Evolutionary conservation across 2,888 invertebrate genomes (phyloP).

Genomic region (Drosophila falleni): DNA sequence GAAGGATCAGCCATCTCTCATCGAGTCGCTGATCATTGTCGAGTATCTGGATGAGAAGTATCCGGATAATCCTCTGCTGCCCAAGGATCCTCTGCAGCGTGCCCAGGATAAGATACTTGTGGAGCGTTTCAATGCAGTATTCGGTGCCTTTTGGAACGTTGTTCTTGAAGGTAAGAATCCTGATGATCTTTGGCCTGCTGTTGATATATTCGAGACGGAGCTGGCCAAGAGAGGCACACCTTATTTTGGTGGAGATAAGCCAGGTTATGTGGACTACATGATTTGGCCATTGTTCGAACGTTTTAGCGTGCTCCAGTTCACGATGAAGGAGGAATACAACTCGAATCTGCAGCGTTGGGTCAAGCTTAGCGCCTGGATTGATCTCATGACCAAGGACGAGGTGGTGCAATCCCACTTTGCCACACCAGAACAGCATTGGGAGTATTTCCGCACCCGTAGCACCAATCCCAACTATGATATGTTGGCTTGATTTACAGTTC

Average conservation of each 20-base stretch:
- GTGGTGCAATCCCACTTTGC: conserved; percentile 89
- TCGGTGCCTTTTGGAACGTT: conserved; percentile 74
- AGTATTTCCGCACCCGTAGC: conserved; percentile 88
- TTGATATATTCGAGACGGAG: conserved; percentile 89
- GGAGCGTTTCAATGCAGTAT: conserved; percentile 80
- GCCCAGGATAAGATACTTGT: conserved; percentile 84
- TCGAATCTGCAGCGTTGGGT: conserved; percentile 55
- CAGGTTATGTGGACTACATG: conserved; percentile 93
- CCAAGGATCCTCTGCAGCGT: conserved; percentile 85
- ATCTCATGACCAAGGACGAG: conserved; percentile 88
- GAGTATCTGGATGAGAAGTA: conserved; percentile 94
- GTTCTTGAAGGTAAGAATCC: conserved; percentile 38
- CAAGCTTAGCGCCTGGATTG: conserved; percentile 42
- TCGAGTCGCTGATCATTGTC: conserved; percentile 92
- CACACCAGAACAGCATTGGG: conserved; percentile 90
- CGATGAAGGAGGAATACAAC: conserved; percentile 87
- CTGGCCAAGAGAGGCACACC: conserved; percentile 87
- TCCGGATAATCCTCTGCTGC: conserved; percentile 88
- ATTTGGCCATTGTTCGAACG: conserved; percentile 94
- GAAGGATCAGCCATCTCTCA: conserved; percentile 87
- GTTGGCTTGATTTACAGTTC: background rate
- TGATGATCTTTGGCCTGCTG: conserved; percentile 80
- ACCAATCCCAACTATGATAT: conserved; percentile 4
- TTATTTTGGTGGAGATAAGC: conserved; percentile 89
- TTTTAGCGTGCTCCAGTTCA: conserved; percentile 86